Percentiles rank a stretch among this genome's conserved stretches.
These are phyloP conservation scores for Psilanteris sp. DNA, from an alignment of 1,140 invertebrate genomes.

Conservation along the genomic window DNA sequence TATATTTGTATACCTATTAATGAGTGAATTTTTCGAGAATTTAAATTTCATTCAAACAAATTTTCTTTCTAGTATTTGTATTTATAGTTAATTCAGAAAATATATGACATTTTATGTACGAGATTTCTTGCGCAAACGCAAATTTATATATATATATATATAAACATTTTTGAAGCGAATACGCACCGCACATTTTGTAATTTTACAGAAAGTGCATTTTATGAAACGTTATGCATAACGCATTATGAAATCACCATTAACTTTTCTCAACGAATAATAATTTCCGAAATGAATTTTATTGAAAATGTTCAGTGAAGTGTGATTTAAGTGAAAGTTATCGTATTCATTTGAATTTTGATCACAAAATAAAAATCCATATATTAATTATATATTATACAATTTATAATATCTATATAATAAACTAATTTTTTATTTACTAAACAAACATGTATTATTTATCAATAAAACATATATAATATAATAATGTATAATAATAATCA, in stretches of 20 bases:
- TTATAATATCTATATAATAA: no score
- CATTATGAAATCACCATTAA: not conserved
- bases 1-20: no score
- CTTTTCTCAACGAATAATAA: not conserved
- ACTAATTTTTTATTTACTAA: no score
- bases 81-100: conserved; percentile 12
- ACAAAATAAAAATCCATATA: no score
- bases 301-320: conserved; percentile 4
- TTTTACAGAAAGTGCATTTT: conserved; percentile 18
- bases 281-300: conserved; percentile 3
- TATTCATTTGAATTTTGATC: no score
- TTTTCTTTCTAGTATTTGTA: conserved; percentile 6
- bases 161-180: conserved; percentile 5
- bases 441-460: no score
- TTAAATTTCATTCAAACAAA: conserved; percentile 12
- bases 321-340: no score
- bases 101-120: conserved; percentile 16
- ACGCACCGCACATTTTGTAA: conserved; percentile 10
- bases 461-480: no score
- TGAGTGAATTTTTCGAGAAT: not conserved
- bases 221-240: conserved; percentile 13
- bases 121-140: not conserved
- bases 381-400: no score
- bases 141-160: no score
- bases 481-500: no score